These are phyloP conservation scores for Lordiphosa clarofinis DNA, from an alignment of 1,140 invertebrate species.

Conservation along the genomic window DNA sequence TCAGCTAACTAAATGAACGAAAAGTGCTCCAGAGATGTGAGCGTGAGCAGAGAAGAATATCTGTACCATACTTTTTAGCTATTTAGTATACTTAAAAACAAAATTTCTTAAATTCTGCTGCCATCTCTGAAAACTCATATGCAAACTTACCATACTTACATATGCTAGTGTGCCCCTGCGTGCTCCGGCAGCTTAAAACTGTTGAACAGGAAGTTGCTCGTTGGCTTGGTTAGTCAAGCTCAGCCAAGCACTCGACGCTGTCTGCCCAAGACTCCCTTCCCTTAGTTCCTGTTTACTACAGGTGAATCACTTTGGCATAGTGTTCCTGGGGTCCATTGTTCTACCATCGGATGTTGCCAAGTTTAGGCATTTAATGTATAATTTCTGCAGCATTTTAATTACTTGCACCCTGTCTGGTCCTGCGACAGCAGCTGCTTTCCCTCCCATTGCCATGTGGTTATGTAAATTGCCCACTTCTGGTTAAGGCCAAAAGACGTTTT, in stretches of 20 bases:
- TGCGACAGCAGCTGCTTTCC: slow-evolving; percentile 8
- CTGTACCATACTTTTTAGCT: too few species aligned
- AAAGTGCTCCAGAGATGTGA: slow-evolving; percentile 17
- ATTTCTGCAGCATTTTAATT: slow-evolving; percentile 72
- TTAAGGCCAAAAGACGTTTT: slow-evolving; percentile 26
- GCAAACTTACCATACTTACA: slow-evolving; percentile 12
- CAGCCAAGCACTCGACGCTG: slow-evolving; percentile 42
- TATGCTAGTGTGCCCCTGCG: slow-evolving; percentile 26
- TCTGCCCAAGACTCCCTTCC: slow-evolving; percentile 21
- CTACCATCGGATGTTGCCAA: slow-evolving; percentile 67
- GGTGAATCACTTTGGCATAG: slow-evolving; percentile 60
- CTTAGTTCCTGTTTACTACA: slow-evolving; percentile 31
- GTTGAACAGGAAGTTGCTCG: slow-evolving; percentile 73
- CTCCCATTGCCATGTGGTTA: slow-evolving; percentile 37
- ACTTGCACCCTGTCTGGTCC: slow-evolving; percentile 20
- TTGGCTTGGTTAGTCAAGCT: slow-evolving; percentile 74
- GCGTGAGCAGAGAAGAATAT: background rate
- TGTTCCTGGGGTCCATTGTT: slow-evolving; percentile 64
- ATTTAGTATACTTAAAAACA: too few species aligned
- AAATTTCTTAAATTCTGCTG: background rate
- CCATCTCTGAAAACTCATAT: slow-evolving; percentile 8
- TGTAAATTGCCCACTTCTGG: slow-evolving; percentile 53
- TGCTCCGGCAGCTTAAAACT: slow-evolving; percentile 58
- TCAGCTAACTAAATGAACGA: slow-evolving; percentile 31
- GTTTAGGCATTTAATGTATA: slow-evolving; percentile 73